Evolutionary conservation across 2,797 vertebrate genomes (phyloP).

Genomic region (Carduelis carduelis): DNA sequence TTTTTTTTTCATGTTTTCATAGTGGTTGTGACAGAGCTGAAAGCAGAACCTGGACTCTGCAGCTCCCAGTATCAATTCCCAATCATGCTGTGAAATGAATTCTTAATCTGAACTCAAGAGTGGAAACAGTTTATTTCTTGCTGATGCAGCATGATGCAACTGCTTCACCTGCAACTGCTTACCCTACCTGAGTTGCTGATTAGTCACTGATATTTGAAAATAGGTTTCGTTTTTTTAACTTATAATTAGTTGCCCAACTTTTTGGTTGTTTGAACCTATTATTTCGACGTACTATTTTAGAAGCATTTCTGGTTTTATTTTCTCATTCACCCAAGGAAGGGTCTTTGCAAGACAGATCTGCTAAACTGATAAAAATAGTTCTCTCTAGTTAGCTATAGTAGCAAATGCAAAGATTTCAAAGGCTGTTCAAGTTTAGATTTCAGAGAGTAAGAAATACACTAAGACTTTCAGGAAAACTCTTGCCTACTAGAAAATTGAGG

Average conservation of each 20-base stretch:
- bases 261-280: background rate
- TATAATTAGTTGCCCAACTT: background rate
- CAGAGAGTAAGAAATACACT: background rate
- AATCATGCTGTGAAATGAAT: background rate
- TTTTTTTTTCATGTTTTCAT: background rate
- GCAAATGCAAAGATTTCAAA: background rate
- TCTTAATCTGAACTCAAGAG: background rate
- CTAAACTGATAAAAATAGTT: background rate
- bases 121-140: background rate
- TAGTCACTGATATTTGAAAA: slow-evolving; percentile 32
- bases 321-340: background rate
- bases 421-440: background rate
- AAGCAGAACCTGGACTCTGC: background rate
- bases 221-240: background rate
- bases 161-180: background rate
- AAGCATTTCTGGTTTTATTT: background rate
- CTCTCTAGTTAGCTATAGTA: background rate
- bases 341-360: background rate
- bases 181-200: background rate
- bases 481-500: background rate
- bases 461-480: background rate
- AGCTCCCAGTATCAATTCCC: background rate
- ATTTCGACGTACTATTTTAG: background rate
- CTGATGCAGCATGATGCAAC: background rate
- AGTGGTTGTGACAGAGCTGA: background rate